Base-by-base conservation (phyloP, 1,140 invertebrate genomes). In the Spodoptera litura region DNA sequence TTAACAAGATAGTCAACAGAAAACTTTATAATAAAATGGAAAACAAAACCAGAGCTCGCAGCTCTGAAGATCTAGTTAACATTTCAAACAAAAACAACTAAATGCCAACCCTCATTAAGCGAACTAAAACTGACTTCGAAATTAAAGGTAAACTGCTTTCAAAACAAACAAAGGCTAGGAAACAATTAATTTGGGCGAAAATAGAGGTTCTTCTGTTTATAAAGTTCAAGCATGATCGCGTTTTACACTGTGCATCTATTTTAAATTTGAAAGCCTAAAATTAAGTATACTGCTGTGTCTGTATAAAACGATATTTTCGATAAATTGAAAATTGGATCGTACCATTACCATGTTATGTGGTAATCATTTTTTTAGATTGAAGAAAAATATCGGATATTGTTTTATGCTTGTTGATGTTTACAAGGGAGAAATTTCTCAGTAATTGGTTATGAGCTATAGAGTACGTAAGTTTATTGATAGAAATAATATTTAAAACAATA, bases 51-150 rank as follows among this genome's bases (percentile, higher is more conserved):
- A 55, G 15, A 38, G 61, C 35, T 38, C 12, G 12, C 35, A 66
- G 15, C 13, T 8, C 66, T 31, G 27, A 53, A 70, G 51, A 55
- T 20, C 66, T 53, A n/a, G 27, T 38, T 56, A 71, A 31, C 52
- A 71, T 71, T 71, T 56, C 68, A 71, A 38, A 71, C n/a, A 31
- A 71, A 56, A 71, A 64, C 64, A 52, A 55, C 51, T 15, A 71
- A 53, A 71, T 20, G 13, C 51, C 66, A 71, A 35, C 13, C 5
- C 25, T 56, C 52, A 71, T 71, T 71, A 55, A 27, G n/a, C 52
- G 31, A 71, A 71, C 68, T 53, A 71, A 38, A 71, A 71, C 68
- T 71, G 52, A 53, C 64, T 71, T 56, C 13, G 27, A 71, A 56
- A 38, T 53, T 53, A 71, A 71, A 35, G 52, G 52, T 71, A 38